These are phyloP conservation scores for Crambe crambe DNA, from an alignment of 37 sponge, comb jelly and placozoan genomes.

Conservation along the genomic window DNA sequence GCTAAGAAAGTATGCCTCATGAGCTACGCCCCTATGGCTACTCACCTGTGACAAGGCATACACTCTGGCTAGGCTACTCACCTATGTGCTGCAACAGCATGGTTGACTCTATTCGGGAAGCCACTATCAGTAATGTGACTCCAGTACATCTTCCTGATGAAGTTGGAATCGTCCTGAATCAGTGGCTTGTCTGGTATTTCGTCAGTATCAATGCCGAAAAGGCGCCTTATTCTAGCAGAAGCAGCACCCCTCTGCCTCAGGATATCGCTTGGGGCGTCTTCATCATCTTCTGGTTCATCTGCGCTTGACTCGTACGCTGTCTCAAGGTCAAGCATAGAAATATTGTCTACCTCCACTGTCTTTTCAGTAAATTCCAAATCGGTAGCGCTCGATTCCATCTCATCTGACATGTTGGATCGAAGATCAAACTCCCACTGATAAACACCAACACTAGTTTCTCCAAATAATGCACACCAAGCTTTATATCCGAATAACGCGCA, in stretches of 20 bases:
- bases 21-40: too few relatives aligned
- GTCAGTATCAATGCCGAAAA: background rate
- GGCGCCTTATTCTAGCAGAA: background rate
- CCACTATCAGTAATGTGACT: constrained; percentile 43
- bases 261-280: background rate
- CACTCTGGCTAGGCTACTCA: background rate
- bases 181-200: background rate
- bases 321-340: background rate
- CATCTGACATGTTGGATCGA: too few relatives aligned
- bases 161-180: constrained; percentile 1
- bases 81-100: constrained; percentile 52
- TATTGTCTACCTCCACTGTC: background rate
- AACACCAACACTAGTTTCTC: too few relatives aligned
- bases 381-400: too few relatives aligned
- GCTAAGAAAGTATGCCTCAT: too few relatives aligned
- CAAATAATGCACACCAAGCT: too few relatives aligned
- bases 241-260: background rate
- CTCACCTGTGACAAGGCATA: too few relatives aligned
- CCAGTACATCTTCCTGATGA: constrained; percentile 52
- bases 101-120: constrained; percentile 74
- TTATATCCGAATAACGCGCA: too few relatives aligned
- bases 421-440: too few relatives aligned
- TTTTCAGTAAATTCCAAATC: too few relatives aligned
- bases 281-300: constrained; percentile 1
- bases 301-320: background rate